phyloP scores from a whole-genome alignment of 1,140 invertebrate species.

The Zaprionus capensis region DNA sequence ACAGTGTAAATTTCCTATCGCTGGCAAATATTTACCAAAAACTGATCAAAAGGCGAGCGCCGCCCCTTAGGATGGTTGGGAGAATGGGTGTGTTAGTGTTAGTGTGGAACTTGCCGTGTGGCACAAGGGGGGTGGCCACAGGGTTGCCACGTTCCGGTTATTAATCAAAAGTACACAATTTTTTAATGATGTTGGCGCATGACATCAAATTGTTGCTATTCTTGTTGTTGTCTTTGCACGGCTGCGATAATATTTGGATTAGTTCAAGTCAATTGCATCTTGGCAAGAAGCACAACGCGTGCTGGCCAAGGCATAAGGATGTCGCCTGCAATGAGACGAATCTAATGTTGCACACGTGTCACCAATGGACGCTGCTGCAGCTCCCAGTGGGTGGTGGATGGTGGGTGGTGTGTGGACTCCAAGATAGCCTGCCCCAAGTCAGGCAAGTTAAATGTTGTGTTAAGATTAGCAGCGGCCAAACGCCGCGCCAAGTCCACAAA shows the following conservation, averaged over 20 bases:
- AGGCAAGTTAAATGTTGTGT: slow-evolving; percentile 78
- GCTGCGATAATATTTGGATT: slow-evolving; percentile 80
- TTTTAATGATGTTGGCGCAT: slow-evolving; percentile 79
- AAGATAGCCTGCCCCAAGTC: slow-evolving; percentile 58
- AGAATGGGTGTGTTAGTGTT: not conserved
- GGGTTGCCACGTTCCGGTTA: slow-evolving; percentile 64
- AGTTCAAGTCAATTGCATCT: slow-evolving; percentile 83
- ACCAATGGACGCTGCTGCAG: slow-evolving; percentile 49
- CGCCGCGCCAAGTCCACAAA: slow-evolving; percentile 53
- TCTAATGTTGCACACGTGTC: slow-evolving; percentile 81
- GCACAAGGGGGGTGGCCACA: not conserved
- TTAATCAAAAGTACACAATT: slow-evolving; percentile 75
- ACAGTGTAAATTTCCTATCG: slow-evolving; percentile 55
- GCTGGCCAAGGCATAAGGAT: slow-evolving; percentile 21
- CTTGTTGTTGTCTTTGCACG: slow-evolving; percentile 62
- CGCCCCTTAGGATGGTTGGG: slow-evolving; percentile 15
- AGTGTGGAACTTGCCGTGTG: too few species aligned
- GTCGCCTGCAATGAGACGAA: slow-evolving; percentile 66
- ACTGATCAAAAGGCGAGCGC: slow-evolving; percentile 65
- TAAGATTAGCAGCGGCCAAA: slow-evolving; percentile 75
- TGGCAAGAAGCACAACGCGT: slow-evolving; percentile 55
- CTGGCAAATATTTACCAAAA: slow-evolving; percentile 71
- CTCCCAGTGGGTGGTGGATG: slow-evolving; percentile 36
- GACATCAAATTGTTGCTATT: slow-evolving; percentile 45
- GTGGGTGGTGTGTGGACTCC: slow-evolving; percentile 25